Percentiles rank a stretch among this genome's conserved stretches.
Conservation (phyloP, 2,797 vertebrate genomes). For the Acomys russatus region DNA sequence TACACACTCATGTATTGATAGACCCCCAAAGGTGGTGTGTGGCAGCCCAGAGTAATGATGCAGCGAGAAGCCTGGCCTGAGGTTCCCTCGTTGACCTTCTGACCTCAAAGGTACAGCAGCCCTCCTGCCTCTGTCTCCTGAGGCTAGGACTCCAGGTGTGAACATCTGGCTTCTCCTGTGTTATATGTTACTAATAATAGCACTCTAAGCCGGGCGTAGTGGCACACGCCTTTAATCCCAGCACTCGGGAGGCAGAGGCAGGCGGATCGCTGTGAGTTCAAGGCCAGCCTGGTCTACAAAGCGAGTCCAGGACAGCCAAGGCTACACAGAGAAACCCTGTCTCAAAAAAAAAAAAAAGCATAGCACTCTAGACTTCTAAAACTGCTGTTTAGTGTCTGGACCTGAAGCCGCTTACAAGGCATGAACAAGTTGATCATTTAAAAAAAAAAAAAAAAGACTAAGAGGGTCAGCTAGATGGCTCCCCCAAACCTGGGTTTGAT, state of each 20-base stretch:
- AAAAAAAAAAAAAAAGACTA: not conserved
- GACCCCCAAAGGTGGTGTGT: no score
- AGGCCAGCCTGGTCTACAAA: no score
- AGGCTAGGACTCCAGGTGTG: not conserved
- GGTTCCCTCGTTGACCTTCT: no score
- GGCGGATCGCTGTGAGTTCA: no score
- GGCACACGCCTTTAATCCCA: no score
- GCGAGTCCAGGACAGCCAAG: no score
- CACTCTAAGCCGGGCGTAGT: no score
- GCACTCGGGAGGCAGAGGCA: no score
- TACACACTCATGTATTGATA: not conserved
- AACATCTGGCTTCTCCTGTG: not conserved
- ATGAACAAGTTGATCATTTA: not conserved
- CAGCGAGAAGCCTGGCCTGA: not conserved
- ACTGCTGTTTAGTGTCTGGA: not conserved
- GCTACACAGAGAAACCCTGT: no score
- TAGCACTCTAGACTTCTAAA: not conserved
- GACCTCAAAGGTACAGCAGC: not conserved
- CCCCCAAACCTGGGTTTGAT: not conserved
- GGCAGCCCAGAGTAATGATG: not conserved
- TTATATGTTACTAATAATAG: not conserved
- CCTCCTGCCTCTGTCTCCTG: not conserved
- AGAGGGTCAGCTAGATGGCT: not conserved
- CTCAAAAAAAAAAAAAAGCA: no score
- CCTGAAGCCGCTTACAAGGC: not conserved